These are phyloP conservation scores for Macrotis lagotis DNA, from an alignment of 2,113 vertebrate species.

Conservation along the genomic window DNA sequence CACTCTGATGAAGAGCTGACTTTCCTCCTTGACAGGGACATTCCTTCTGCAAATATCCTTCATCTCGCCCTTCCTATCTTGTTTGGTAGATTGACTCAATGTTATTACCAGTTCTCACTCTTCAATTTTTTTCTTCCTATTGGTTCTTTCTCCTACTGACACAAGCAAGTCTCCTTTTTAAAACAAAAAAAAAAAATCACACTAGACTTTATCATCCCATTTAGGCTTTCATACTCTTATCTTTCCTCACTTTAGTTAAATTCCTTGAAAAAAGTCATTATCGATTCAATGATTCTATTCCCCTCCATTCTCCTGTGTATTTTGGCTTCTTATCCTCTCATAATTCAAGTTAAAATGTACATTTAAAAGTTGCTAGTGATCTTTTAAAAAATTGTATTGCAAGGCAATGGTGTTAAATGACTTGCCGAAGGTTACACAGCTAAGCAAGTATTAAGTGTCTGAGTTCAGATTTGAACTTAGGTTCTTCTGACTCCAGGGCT, in stretches of 20 bases:
- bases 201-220: no score
- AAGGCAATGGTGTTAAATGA: no score
- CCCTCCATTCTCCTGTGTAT: neutral
- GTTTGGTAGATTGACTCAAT: neutral
- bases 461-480: no score
- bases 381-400: no score
- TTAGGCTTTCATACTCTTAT: no score
- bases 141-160: neutral
- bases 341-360: neutral
- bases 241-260: no score
- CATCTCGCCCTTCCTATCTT: neutral
- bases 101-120: neutral
- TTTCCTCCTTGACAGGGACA: neutral
- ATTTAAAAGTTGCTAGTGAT: neutral
- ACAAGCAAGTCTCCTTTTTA: neutral
- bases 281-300: neutral
- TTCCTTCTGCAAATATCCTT: neutral
- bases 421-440: no score
- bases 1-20: neutral
- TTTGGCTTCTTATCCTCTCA: neutral
- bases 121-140: neutral
- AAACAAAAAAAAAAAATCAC: neutral
- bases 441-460: no score
- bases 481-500: no score
- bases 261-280: neutral